These are phyloP conservation scores for Drosophila willistoni DNA, from an alignment of 1,140 invertebrate species.

Conservation along the genomic window DNA sequence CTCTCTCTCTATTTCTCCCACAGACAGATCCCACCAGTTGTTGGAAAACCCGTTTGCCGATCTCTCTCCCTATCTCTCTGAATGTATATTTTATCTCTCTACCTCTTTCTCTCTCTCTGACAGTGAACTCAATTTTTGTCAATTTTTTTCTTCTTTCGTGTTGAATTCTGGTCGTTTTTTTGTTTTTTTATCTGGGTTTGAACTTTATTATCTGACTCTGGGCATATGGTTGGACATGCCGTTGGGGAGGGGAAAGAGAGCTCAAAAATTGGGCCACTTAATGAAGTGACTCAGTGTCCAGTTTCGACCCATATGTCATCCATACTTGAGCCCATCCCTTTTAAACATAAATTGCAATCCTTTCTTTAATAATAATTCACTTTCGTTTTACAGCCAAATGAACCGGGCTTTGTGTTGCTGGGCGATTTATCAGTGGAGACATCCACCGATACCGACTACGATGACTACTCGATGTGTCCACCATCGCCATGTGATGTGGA, in stretches of 20 bases:
- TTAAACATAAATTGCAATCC: neutral
- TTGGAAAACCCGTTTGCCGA: slow-evolving; percentile 65
- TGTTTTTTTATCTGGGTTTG: slow-evolving; percentile 37
- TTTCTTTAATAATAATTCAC: slow-evolving; percentile 9
- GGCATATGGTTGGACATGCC: slow-evolving; percentile 34
- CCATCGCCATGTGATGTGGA: slow-evolving; percentile 92
- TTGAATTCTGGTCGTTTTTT: slow-evolving; percentile 53
- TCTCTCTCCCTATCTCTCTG: slow-evolving; percentile 28
- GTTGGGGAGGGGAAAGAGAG: too few relatives aligned
- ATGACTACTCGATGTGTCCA: slow-evolving; percentile 86
- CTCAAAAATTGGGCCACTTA: slow-evolving; percentile 10
- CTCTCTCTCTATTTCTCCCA: slow-evolving; percentile 6
- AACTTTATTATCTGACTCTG: slow-evolving; percentile 55
- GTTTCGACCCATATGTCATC: slow-evolving; percentile 1
- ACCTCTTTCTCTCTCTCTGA: slow-evolving; percentile 24
- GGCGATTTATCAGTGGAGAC: slow-evolving; percentile 85
- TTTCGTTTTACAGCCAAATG: slow-evolving; percentile 85
- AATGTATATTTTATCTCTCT: slow-evolving; percentile 10
- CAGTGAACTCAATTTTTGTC: slow-evolving; percentile 77
- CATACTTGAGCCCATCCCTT: too few relatives aligned
- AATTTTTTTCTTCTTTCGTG: slow-evolving; percentile 68
- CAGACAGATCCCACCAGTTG: slow-evolving; percentile 19
- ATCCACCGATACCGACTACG: slow-evolving; percentile 86
- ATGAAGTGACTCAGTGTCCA: neutral
- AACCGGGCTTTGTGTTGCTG: slow-evolving; percentile 87